Base-by-base conservation (phyloP, 2,888 invertebrate species). In the Meiosimyza platycephala region DNA sequence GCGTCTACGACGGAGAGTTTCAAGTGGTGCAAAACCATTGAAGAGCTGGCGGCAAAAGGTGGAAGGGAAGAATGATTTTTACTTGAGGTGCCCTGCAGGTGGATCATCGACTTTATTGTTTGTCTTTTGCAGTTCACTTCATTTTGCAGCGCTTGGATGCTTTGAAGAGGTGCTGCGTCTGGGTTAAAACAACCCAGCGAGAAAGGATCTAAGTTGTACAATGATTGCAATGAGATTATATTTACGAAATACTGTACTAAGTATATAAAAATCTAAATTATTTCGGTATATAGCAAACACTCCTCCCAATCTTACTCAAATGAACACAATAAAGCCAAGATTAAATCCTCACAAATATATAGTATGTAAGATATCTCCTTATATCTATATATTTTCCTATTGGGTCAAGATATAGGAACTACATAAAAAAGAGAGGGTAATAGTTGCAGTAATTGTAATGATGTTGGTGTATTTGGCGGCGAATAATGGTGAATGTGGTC, bases 51-150 rank as follows among this genome's bases (percentile, higher is more conserved):
- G 40, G 9, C 40, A 40, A 40, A 40, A 40, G 40, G 40, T 40
- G 9, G 62, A 47, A 16, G 51, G 51, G 50, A 51, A 16, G 50
- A 51, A 16, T 22, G 48, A 51, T 22, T 64, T n/a, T n/a, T 51
- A 54, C 52, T 28, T 52, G 40, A 63, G 68, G 54, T 57, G 62
- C 68, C 68, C 68, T 59, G 57, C 68, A 68, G 59, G 68, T 59
- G 68, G 70, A 70, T 70, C 70, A 70, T 70, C 54, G 70, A 70
- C 63, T 63, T 80, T 78, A 81, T 77, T 81, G 81, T 79, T 82
- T 82, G 80, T 77, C 79, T 81, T 84, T 84, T 82, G 80, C 81
- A 83, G 82, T 83, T 82, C 82, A 83, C 81, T 83, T 83, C 81
- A 83, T 80, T 83, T 80, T 78, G 82, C 79, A 81, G 77, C 82